Base-by-base conservation (phyloP, 2,113 vertebrate species). In the Neoarius graeffei region DNA sequence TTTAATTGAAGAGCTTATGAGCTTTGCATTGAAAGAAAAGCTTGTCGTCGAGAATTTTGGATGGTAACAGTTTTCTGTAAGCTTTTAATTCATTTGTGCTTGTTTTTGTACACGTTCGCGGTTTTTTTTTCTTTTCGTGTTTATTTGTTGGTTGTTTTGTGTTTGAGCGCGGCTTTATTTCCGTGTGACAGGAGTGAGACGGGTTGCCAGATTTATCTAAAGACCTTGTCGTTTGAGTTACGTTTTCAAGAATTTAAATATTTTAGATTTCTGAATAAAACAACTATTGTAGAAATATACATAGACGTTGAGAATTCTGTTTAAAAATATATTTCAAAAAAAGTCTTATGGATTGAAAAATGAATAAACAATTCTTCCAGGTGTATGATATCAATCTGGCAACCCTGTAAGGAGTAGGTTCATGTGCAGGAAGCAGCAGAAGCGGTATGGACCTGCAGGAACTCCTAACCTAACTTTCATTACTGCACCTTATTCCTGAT, bases 341-440 rank as follows among this genome's bases (percentile, higher is more conserved):
- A 14, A 50, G 15, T 62, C 19, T 25, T 23, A 64, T 6, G 14
- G 3, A 35, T 69, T 14, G 4, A 64, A 7, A 25, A 23, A 48
- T 13, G 7, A 13, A 0, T 48, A 42, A 60, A 50, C 0, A 20
- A 60, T 15, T 76, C 30, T 60, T 42, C 42, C 84, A 85, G 30
- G 27, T 57, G 71, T 76, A 14, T 7, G 14, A 0, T 5, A 4
- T 0, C 15, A 62, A 85, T 10, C 84, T 85, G 84, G 84, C 84
- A 85, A 76, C 84, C 84, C 0, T 13, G 30, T 11, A 14, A 48
- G 71, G 57, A 23, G 13, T 73, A 13, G 50, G 69, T 62, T 85
- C 84, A 85, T 85, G 71, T 85, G 84, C 84, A 85, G 84, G 84
- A 85, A 85, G 84, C 71, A 60, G 56, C 30, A 76, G 71, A 23